Base-by-base conservation (phyloP, 2,797 vertebrate genomes). In the Antennarius maculatus region DNA sequence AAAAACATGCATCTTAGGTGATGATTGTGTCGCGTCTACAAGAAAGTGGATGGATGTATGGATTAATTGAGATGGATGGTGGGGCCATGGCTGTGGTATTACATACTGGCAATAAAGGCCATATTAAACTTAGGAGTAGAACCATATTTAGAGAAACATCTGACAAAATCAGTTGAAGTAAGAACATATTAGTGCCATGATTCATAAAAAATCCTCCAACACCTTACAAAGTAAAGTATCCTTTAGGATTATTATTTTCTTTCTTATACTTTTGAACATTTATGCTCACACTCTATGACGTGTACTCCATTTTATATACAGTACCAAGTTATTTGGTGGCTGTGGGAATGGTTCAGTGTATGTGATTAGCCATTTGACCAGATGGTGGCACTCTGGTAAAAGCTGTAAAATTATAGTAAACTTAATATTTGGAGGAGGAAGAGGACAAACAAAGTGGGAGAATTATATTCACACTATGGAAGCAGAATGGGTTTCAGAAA, bases 311-410 rank as follows among this genome's bases (percentile, higher is more conserved):
- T 39, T 9, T 39, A 39, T 34, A 6, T 4, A n/a, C n/a, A n/a
- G n/a, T n/a, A 1, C 23, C 23, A 34, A 8, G 31, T 28, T 14
- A 14, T 10, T 52, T n/a, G 29, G 9, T 51, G 61, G 55, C 23
- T 43, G 6, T 28, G 41, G 54, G 37, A 53, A 57, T 37, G 1
- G 14, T 45, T 15, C 43, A 60, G n/a, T n/a, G 39, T 60, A 53
- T 80, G 79, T 2, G 5, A 31, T 64, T 46, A 57, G 34, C 66
- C 66, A 43, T 1, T 39, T 81, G 61, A 62, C 87, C 91, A 89
- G 77, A 66, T 45, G 86, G 80, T 75, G 91, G 84, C 85, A 74
- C 78, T 87, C 75, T 84, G 61, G 84, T 81, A 80, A 78, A 79
- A 82, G 77, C 64, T 73, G 62, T 80, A 28, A 86, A 77, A 65